These are phyloP conservation scores for Phalloptychus januarius DNA, from an alignment of 2,797 vertebrate genomes.

Conservation along the genomic window DNA sequence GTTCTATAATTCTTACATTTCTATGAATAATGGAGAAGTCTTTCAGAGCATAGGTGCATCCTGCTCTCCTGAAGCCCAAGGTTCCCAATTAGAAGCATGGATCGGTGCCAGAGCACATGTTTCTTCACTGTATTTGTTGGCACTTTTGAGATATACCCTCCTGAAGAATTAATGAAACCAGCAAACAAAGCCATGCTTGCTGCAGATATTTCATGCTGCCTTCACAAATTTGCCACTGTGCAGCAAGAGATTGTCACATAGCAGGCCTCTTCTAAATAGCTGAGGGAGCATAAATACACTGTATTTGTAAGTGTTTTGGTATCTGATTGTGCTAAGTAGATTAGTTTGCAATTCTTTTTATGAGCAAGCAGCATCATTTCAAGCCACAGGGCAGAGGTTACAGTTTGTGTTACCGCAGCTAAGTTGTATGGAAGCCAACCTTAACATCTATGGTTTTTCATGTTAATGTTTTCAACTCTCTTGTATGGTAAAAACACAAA, in stretches of 20 bases:
- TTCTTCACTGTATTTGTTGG: slow-evolving; percentile 78
- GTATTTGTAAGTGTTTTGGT: slow-evolving; percentile 69
- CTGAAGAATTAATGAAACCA: slow-evolving; percentile 86
- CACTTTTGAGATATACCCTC: slow-evolving; percentile 81
- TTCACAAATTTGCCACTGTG: slow-evolving; percentile 77
- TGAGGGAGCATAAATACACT: slow-evolving; percentile 65
- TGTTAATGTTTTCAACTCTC: not conserved
- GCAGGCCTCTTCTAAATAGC: slow-evolving; percentile 63
- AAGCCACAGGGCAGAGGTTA: slow-evolving; percentile 48
- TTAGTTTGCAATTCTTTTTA: slow-evolving; percentile 51
- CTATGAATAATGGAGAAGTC: slow-evolving; percentile 83
- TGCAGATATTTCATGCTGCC: slow-evolving; percentile 77
- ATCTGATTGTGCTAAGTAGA: slow-evolving; percentile 64
- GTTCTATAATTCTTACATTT: slow-evolving; percentile 76
- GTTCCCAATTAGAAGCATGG: slow-evolving; percentile 82
- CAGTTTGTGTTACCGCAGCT: slow-evolving; percentile 13
- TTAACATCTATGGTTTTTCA: not conserved
- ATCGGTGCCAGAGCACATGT: slow-evolving; percentile 83
- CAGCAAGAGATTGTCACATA: slow-evolving; percentile 72
- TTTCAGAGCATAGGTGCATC: slow-evolving; percentile 81
- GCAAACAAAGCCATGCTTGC: slow-evolving; percentile 76
- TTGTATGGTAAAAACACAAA: not conserved
- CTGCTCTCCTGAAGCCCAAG: slow-evolving; percentile 76
- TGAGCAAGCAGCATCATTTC: slow-evolving; percentile 42
- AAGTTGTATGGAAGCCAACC: slow-evolving; percentile 11